Evolutionary conservation across 2,797 vertebrate species (phyloP).

Genomic region (Catamblyrhynchus diadema): DNA sequence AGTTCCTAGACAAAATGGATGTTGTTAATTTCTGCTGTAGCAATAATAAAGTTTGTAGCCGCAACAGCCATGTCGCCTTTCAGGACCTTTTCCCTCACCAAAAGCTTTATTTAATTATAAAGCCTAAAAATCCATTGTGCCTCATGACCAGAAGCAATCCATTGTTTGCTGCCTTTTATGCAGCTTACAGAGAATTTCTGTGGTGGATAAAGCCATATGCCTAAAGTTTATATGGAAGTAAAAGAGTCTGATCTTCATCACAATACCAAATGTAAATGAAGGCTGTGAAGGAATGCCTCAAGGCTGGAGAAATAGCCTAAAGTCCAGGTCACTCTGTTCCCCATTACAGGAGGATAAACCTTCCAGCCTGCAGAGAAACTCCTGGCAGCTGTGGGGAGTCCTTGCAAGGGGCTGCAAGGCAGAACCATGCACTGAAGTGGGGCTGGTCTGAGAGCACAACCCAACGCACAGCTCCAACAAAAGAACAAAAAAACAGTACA

Average conservation of each 20-base stretch:
- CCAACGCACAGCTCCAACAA: not conserved
- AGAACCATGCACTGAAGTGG: not conserved
- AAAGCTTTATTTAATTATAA: constrained; percentile 14
- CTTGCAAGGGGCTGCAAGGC: not conserved
- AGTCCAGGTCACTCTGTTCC: not conserved
- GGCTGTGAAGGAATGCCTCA: not conserved
- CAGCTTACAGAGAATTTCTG: not conserved
- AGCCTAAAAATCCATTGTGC: not conserved
- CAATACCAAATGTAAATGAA: not conserved
- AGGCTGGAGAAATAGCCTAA: not conserved
- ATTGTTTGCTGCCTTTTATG: not conserved
- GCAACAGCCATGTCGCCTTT: not conserved
- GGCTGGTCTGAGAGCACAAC: not conserved
- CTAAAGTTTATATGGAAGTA: not conserved
- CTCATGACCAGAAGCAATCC: not conserved
- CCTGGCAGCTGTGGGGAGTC: not conserved
- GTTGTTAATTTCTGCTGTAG: not conserved
- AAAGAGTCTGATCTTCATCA: constrained; percentile 16
- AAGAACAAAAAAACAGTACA: not conserved
- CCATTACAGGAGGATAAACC: not conserved
- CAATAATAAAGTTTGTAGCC: constrained; percentile 3
- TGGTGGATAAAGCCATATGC: not conserved
- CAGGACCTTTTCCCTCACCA: not conserved
- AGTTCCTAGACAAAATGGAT: constrained; percentile 34
- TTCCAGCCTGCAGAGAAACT: not conserved